These are phyloP conservation scores for Danaus plexippus DNA, from an alignment of 1,140 invertebrate genomes.

Conservation along the genomic window DNA sequence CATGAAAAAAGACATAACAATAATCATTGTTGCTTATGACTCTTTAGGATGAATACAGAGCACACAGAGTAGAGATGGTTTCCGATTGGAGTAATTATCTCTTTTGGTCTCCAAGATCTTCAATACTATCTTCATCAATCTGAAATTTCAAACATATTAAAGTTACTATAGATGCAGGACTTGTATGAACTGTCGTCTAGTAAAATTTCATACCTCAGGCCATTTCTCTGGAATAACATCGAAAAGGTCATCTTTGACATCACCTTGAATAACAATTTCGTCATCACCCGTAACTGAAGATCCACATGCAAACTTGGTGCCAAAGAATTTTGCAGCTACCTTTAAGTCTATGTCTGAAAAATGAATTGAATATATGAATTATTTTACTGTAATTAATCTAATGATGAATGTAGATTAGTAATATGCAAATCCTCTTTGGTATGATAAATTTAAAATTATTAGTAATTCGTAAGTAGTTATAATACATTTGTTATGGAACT, in stretches of 20 bases:
- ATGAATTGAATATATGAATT: constrained; percentile 11
- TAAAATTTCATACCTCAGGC: constrained; percentile 79
- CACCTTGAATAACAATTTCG: constrained; percentile 99
- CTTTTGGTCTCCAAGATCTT: constrained; percentile 81
- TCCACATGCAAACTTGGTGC: constrained; percentile 97
- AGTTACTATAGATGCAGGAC: too few species aligned
- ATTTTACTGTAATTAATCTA: too few species aligned
- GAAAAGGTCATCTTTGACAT: constrained; percentile 97
- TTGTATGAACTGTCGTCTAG: too few species aligned
- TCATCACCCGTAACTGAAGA: constrained; percentile 98
- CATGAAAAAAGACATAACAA: constrained; percentile 16
- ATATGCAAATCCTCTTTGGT: too few species aligned
- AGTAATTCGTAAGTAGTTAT: too few species aligned
- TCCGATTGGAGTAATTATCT: constrained; percentile 61
- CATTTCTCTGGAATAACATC: constrained; percentile 98
- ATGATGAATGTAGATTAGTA: too few species aligned
- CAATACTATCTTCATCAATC: constrained; percentile 81
- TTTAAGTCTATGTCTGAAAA: constrained; percentile 96
- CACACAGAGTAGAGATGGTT: constrained; percentile 2
- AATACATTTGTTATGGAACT: too few species aligned
- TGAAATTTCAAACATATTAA: constrained; percentile 36
- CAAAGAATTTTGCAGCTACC: constrained; percentile 98
- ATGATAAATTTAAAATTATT: too few species aligned
- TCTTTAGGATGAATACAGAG: constrained; percentile 3
- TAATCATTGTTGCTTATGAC: constrained; percentile 9